Evolutionary conservation across 1,140 invertebrate species (phyloP).

Genomic region (Aporrectodea caliginosa): DNA sequence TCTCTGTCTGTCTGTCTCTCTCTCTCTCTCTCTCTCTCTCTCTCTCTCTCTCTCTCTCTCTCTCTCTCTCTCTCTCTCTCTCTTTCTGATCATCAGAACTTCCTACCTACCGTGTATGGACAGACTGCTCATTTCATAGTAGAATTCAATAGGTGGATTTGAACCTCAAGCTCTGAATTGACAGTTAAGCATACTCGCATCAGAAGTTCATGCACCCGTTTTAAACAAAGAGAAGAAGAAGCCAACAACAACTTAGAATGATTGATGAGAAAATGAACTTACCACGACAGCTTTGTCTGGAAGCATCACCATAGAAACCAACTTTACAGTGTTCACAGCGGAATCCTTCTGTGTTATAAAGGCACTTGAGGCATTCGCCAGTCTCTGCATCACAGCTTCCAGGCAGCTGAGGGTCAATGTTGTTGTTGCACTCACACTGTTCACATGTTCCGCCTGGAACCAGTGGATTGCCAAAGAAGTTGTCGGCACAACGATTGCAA

Average conservation of each 20-base stretch:
- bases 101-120: no score
- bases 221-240: background rate
- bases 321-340: conserved; percentile 85
- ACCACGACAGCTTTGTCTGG: conserved; percentile 61
- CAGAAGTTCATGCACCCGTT: background rate
- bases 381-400: conserved; percentile 81
- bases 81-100: no score
- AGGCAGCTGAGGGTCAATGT: conserved; percentile 72
- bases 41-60: no score
- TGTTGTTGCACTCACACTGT: conserved; percentile 88
- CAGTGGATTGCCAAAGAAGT: conserved; percentile 89
- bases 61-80: no score
- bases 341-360: conserved; percentile 86
- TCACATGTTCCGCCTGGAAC: conserved; percentile 76
- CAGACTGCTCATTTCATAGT: no score
- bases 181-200: no score
- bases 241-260: background rate
- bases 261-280: background rate
- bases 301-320: conserved; percentile 83
- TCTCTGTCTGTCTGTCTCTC: no score
- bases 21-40: no score
- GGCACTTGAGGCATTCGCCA: conserved; percentile 87
- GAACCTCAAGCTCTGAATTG: no score
- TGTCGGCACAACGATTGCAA: conserved; percentile 91
- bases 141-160: no score